Evolutionary conservation across 1,140 invertebrate species (phyloP).

Genomic region (Platorchestia sp.): DNA sequence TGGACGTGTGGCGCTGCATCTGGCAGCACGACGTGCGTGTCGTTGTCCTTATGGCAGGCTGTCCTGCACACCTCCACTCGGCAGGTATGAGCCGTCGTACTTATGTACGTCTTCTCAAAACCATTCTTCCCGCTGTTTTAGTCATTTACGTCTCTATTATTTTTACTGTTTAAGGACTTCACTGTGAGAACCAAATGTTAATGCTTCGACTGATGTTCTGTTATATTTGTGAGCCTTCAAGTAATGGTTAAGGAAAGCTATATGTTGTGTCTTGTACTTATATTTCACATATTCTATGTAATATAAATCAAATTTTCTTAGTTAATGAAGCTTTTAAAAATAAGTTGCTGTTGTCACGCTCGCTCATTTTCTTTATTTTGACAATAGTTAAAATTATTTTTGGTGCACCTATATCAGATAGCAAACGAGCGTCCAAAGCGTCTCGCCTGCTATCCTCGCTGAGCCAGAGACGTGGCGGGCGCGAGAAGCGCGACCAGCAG

Average conservation of each 20-base stretch:
- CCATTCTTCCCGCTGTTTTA: neutral
- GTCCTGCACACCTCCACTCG: neutral
- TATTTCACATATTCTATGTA: neutral
- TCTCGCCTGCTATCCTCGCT: constrained; percentile 20
- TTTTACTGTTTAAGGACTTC: neutral
- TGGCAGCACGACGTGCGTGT: constrained; percentile 88
- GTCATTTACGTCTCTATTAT: neutral
- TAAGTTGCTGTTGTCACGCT: neutral
- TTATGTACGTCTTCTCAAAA: neutral
- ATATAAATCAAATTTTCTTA: neutral
- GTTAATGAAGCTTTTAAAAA: neutral
- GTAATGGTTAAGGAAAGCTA: neutral
- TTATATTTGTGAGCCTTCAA: neutral
- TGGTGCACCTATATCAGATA: neutral
- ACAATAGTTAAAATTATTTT: neutral
- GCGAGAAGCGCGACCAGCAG: neutral
- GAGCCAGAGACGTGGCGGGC: neutral
- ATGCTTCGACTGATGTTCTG: neutral
- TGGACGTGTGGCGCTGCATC: constrained; percentile 86
- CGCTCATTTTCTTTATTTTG: neutral
- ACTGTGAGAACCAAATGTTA: neutral
- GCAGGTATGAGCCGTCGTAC: neutral
- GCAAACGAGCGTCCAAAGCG: constrained; percentile 3
- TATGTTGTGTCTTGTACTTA: neutral
- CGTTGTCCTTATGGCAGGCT: constrained; percentile 79